Percentiles rank a stretch among this genome's conserved stretches.
phyloP scores from a whole-genome alignment of 30 jellyfish, hydroid and myxozoan genomes.

The Mastigias papua region DNA sequence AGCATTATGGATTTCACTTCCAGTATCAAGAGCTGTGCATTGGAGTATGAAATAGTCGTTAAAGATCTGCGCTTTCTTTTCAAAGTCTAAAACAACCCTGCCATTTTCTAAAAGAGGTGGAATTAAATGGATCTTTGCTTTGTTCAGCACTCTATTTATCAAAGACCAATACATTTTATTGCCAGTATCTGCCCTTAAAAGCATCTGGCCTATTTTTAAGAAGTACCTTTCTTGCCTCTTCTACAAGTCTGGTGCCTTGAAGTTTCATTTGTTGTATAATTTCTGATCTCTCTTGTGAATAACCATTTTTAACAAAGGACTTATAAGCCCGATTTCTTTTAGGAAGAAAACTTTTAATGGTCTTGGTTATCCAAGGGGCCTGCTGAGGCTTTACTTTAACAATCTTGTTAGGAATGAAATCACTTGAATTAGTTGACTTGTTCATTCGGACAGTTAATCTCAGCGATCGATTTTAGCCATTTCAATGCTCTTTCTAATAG shows the following conservation, averaged over 20 bases:
- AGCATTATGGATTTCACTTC: constrained; percentile 46
- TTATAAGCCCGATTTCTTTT: constrained; percentile 44
- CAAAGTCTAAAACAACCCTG: constrained; percentile 26
- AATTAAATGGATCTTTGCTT: constrained; percentile 51
- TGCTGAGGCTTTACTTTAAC: constrained; percentile 32
- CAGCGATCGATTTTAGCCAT: background rate
- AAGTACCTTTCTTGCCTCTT: constrained; percentile 2
- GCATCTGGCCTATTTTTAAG: constrained; percentile 2
- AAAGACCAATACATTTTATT: background rate
- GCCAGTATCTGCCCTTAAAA: constrained; percentile 13
- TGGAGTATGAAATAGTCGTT: constrained; percentile 66
- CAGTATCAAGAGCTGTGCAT: constrained; percentile 43
- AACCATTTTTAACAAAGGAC: constrained; percentile 46
- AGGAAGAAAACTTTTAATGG: constrained; percentile 33
- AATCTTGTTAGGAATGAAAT: constrained; percentile 55
- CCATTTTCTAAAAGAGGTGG: constrained; percentile 59
- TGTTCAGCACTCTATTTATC: constrained; percentile 24
- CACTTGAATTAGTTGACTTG: constrained; percentile 35
- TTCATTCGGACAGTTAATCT: constrained; percentile 30
- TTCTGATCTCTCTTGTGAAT: constrained; percentile 41
- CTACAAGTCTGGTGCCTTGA: constrained; percentile 19
- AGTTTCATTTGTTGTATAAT: constrained; percentile 20
- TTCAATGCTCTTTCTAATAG: constrained; percentile 22
- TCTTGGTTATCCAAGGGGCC: constrained; percentile 64
- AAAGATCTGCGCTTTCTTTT: constrained; percentile 50